Evolutionary conservation across 2,888 invertebrate species (phyloP), one percentile per base, ranked within the genome.

Genomic region (Phalangium opilio): DNA sequence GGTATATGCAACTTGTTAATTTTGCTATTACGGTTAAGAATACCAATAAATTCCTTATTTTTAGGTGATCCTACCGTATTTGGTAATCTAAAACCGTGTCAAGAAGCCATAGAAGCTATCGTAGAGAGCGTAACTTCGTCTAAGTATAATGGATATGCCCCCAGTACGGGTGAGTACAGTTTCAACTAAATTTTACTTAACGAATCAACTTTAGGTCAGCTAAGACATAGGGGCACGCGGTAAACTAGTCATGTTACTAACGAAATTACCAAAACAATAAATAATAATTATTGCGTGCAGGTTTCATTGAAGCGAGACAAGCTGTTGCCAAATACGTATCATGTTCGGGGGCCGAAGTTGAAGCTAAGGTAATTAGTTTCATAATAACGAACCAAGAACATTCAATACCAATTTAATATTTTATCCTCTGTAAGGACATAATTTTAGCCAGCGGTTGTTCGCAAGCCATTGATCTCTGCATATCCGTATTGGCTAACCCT

Each of bases 31-130:
- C 14, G 4, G 8, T n/a, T 12, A 21, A 12, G 12, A 33, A 4
- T 10, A 38, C 38, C 2, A 38, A 38, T n/a, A 12, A 38, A 38
- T 3, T n/a, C 10, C 14, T 38, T 38, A 38, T n/a, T n/a, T n/a
- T n/a, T n/a, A 89, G 95, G 93, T 62, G 95, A 95, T 68, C 95
- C 95, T 4, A 93, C 93, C 4, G 81, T 81, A 45, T 93, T 91
- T 70, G 91, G 91, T 34, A 95, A 95, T 66, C 73, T 95, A 21
- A 78, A 77, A 57, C 83, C 89, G 10, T 78, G 86, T 2, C 75
- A 77, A 55, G 82, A 83, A 67, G 79, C 82, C 2, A 73, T 85
- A 35, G 76, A 82, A 57, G 87, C 91, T 3, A 75, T 93, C 21
- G 72, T 79, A 43, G 75, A 79, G 36, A 76, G 80, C 50, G 63